phyloP scores from a whole-genome alignment of 2,113 vertebrate genomes.

The Siniperca chuatsi region DNA sequence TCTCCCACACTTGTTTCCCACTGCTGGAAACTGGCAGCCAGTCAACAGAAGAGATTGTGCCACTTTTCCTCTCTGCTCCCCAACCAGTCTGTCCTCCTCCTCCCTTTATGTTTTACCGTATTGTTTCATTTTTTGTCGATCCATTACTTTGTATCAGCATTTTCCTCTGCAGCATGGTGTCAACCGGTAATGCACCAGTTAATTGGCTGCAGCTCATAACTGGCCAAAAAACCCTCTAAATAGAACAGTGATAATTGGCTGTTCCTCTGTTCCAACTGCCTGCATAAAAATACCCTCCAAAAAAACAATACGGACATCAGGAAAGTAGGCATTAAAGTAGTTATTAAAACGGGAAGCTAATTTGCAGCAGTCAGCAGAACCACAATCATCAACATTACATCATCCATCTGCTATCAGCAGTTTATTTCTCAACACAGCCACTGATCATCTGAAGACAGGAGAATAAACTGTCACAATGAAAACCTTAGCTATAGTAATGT shows the following conservation, averaged over 20 bases:
- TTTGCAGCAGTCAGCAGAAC: constrained; percentile 37
- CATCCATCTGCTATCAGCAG: constrained; percentile 8
- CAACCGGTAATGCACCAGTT: constrained; percentile 26
- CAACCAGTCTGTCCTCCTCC: background rate
- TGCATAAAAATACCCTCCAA: background rate
- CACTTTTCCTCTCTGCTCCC: background rate
- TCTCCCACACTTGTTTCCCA: background rate
- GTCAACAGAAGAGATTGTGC: background rate
- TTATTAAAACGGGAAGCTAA: constrained; percentile 16
- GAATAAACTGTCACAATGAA: background rate
- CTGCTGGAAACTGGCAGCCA: background rate
- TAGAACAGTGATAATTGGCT: constrained; percentile 39
- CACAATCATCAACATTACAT: background rate
- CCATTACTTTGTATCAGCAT: constrained; percentile 16
- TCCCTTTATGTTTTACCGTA: background rate
- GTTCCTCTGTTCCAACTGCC: constrained; percentile 12
- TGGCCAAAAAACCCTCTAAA: constrained; percentile 3
- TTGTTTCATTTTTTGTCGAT: background rate
- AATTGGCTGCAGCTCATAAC: constrained; percentile 34
- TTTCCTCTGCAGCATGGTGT: constrained; percentile 9
- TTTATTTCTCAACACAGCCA: background rate
- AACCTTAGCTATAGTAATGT: background rate
- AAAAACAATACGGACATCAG: constrained; percentile 3
- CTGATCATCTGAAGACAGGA: background rate
- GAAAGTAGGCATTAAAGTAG: background rate